Conservation (phyloP, 2,888 invertebrate species). For the Meiosimyza decipiens region DNA sequence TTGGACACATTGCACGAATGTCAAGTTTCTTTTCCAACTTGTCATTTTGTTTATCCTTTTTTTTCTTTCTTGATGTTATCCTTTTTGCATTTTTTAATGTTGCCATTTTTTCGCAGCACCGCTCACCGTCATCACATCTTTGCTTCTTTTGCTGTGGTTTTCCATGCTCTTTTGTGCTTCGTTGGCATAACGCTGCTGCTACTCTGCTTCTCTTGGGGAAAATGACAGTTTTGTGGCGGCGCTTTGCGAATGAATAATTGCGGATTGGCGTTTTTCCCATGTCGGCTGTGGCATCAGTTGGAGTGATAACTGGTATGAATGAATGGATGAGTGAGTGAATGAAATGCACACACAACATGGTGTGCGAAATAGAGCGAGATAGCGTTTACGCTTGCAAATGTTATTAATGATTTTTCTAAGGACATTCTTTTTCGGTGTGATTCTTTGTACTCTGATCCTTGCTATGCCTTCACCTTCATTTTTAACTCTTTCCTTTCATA, state of each 20-base stretch:
- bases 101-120: not conserved
- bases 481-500: not conserved
- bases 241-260: slow-evolving; percentile 64
- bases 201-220: not conserved
- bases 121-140: too few relatives aligned
- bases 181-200: not conserved
- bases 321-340: not conserved
- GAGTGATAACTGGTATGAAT: not conserved
- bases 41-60: not conserved
- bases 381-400: slow-evolving; percentile 13
- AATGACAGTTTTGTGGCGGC: slow-evolving; percentile 48
- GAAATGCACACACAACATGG: too few relatives aligned
- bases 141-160: too few relatives aligned
- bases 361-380: not conserved
- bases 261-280: slow-evolving; percentile 57
- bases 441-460: not conserved
- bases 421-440: slow-evolving; percentile 2
- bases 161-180: too few relatives aligned
- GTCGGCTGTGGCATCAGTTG: not conserved
- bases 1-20: not conserved
- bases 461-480: not conserved
- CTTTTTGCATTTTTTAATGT: not conserved
- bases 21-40: not conserved
- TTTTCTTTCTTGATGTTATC: not conserved
- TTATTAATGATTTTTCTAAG: slow-evolving; percentile 27